These are phyloP conservation scores for Protodeltote pygarga DNA, from an alignment of 2,888 invertebrate genomes.

Conservation along the genomic window DNA sequence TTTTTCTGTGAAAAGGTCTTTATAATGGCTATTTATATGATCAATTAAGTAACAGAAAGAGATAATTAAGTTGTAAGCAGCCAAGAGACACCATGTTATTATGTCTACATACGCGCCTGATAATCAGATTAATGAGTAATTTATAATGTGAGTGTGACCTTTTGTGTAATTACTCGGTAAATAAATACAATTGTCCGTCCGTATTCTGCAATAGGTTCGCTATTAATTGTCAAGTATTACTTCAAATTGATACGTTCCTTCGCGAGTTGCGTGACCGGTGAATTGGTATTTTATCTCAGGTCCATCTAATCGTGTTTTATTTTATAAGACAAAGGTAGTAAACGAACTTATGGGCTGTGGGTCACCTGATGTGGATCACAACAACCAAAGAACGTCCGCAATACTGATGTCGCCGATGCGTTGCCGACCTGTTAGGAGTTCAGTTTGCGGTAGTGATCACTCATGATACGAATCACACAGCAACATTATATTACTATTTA, in stretches of 20 bases:
- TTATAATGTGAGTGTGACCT: slow-evolving; percentile 55
- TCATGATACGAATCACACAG: too few species aligned
- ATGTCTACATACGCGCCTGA: slow-evolving; percentile 12
- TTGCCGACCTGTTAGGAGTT: too few species aligned
- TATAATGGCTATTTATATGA: slow-evolving; percentile 11
- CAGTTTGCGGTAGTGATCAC: too few species aligned
- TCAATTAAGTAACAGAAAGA: slow-evolving; percentile 15
- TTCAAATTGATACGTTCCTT: slow-evolving; percentile 43
- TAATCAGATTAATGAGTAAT: slow-evolving; percentile 49
- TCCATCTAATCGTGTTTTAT: slow-evolving; percentile 3
- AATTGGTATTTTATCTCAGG: slow-evolving; percentile 29
- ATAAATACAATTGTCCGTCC: slow-evolving; percentile 39
- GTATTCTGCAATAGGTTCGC: slow-evolving; percentile 45
- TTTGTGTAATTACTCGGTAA: slow-evolving; percentile 51
- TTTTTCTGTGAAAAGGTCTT: background rate
- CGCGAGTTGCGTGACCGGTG: slow-evolving; percentile 52
- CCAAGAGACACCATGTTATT: slow-evolving; percentile 14
- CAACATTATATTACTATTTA: too few species aligned
- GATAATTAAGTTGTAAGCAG: slow-evolving; percentile 24
- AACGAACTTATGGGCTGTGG: too few species aligned
- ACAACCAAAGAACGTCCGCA: too few species aligned
- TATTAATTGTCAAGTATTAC: slow-evolving; percentile 57
- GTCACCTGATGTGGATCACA: too few species aligned
- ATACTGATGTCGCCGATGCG: too few species aligned
- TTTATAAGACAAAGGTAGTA: too few species aligned